Base-by-base conservation (phyloP, 2,797 vertebrate genomes). In the Meda fulgida region DNA sequence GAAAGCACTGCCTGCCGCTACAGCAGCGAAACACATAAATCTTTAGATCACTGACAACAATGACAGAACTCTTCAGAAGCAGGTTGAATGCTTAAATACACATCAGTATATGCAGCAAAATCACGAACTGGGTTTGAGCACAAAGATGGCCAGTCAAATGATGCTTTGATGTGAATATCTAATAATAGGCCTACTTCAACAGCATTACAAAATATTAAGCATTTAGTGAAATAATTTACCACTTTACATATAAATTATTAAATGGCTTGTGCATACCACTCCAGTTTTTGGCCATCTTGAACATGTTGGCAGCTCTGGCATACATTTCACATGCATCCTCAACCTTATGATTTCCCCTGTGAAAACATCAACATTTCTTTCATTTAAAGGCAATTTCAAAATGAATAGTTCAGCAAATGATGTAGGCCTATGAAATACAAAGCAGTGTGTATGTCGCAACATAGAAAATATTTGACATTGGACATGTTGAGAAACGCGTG, bases 221-320 rank as follows among this genome's bases (percentile, higher is more conserved):
- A 76, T 55, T 36, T 4, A 14, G 51, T n/a, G 1, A 55, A 38
- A 34, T 16, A 23, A 55, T 76, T 11, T 0, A 21, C 26, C 60
- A 26, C 18, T 29, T 29, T 43, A 19, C 26, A 79, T 14, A 18
- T 38, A 19, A 53, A 38, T 38, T 3, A 23, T 48, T 23, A 55
- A 53, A 11, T 51, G 46, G 7, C 18, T 11, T 78, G 70, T 21
- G 23, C 81, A 31, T 88, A 90, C 98, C 98, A 40, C 92, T 99
- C 98, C 98, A 99, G 88, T 99, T 99, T 93, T 99, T 99, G 89
- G 97, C 98, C 91, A 99, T 99, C 95, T 99, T 99, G 94, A 99
- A 99, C 98, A 99, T 99, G 94, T 99, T 99, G 89, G 98, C 98
- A 86, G 98, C 98, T 94, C 98, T 96, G 76, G 97, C 98, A 80